Base-by-base conservation (phyloP, 1,140 invertebrate genomes). In the Tetragnatha versicolor region DNA sequence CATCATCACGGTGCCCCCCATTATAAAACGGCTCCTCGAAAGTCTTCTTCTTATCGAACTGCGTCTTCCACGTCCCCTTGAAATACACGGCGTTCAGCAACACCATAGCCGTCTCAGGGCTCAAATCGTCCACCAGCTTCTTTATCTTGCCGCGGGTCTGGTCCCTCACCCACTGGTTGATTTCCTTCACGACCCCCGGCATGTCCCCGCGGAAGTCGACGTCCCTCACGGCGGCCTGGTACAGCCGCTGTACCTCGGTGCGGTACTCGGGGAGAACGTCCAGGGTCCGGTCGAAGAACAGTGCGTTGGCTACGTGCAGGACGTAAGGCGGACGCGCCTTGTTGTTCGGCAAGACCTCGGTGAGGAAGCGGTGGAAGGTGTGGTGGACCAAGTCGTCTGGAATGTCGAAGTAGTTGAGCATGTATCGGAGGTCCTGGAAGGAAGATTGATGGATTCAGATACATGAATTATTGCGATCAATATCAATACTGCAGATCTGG, bases 81-180 rank as follows among this genome's bases (percentile, higher is more conserved):
- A 85, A 85, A 47, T 85, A 84, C 22, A 85, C 78, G 12, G 84
- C 84, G 81, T 85, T 85, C 9, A 85, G 76, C 0, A 85, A 63
- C 2, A 85, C 66, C 27, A 84, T 25, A 9, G 49, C 47, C 0
- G 84, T 84, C 1, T 60, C 22, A 10, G 72, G 35, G 60, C 80
- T 49, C 9, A 85, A 22, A 3, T 31, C 10, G 20, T 80, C 79
- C n/a, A 85, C 7, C 10, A 85, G 47, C 22, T 82, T 33, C 9
- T 70, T 69, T 14, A 85, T 85, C 65, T 81, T 83, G 2, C 79
- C 65, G 12, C 68, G 49, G 0, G 84, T 85, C 42, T 81, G 65
- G 3, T 72, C 22, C 3, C 45, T 68, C 2, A 83, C 70, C 82
- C 81, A 83, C 4, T 27, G 12, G 25, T 83, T 83, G 6, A 83